Conservation (phyloP, 2,113 vertebrate species). For the Ctenodactylus gundi region DNA sequence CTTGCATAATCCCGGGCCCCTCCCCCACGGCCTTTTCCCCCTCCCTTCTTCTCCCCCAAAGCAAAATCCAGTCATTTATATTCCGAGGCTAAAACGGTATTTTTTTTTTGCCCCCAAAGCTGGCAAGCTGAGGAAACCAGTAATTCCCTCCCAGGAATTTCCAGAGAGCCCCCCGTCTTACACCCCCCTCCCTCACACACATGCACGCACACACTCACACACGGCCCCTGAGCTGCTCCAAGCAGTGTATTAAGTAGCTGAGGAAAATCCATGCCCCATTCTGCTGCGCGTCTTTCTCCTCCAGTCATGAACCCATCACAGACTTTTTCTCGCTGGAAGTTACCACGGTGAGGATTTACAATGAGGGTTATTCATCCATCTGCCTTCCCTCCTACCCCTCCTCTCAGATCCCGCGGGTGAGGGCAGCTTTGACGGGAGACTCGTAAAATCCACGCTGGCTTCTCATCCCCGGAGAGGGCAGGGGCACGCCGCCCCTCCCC, state of each 20-base stretch:
- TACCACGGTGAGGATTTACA: conserved; percentile 96
- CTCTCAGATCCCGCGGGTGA: conserved; percentile 90
- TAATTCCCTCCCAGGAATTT: conserved; percentile 95
- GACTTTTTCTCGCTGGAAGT: conserved; percentile 91
- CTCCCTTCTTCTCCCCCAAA: conserved; percentile 73
- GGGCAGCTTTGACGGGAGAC: conserved; percentile 92
- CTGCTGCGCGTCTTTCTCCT: conserved; percentile 90
- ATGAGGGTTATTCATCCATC: conserved; percentile 93
- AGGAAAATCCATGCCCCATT: conserved; percentile 92
- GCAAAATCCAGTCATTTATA: conserved; percentile 94
- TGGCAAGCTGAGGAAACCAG: conserved; percentile 88
- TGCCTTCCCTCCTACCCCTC: conserved; percentile 85
- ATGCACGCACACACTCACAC: conserved; percentile 76
- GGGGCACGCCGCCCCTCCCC: too few relatives aligned
- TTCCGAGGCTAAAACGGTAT: conserved; percentile 91
- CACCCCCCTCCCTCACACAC: conserved; percentile 69
- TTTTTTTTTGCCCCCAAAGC: conserved; percentile 88
- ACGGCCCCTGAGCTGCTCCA: conserved; percentile 92
- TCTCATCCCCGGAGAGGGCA: conserved; percentile 92
- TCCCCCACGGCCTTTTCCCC: conserved; percentile 83
- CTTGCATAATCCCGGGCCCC: conserved; percentile 93
- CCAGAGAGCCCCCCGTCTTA: conserved; percentile 76
- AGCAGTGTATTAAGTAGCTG: conserved; percentile 94
- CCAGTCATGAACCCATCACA: conserved; percentile 92
- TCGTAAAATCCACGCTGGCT: conserved; percentile 94